phyloP scores from a whole-genome alignment of 2,113 vertebrate genomes.

The Odontesthes bonariensis region DNA sequence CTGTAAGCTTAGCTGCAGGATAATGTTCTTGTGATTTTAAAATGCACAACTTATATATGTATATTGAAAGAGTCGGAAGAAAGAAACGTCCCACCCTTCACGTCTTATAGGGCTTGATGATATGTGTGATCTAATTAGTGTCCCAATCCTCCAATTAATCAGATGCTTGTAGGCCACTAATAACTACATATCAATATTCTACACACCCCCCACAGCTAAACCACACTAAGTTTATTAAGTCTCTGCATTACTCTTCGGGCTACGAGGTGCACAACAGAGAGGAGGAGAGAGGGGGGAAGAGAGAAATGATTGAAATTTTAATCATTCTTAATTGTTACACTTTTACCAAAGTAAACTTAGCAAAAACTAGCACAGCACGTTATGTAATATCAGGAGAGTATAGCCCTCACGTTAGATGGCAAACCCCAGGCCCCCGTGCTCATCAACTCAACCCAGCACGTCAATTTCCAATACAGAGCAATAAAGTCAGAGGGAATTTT shows the following conservation, averaged over 20 bases:
- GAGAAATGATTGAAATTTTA: slow-evolving; percentile 21
- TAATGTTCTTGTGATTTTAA: slow-evolving; percentile 23
- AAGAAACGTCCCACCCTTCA: background rate
- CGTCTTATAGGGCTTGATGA: background rate
- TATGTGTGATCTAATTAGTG: slow-evolving; percentile 8
- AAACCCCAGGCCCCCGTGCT: slow-evolving; percentile 34
- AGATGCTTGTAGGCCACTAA: slow-evolving; percentile 30
- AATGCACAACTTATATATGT: no score
- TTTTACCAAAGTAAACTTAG: slow-evolving; percentile 27
- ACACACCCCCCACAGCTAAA: slow-evolving; percentile 28
- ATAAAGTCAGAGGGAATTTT: slow-evolving; percentile 29
- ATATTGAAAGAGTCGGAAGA: background rate
- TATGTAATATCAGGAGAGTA: slow-evolving; percentile 12
- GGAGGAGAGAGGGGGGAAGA: background rate
- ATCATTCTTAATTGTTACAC: slow-evolving; percentile 41
- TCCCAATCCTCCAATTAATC: slow-evolving; percentile 39
- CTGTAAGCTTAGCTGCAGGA: slow-evolving; percentile 6
- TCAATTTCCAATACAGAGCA: slow-evolving; percentile 33
- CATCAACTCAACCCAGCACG: slow-evolving; percentile 47
- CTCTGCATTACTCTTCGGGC: slow-evolving; percentile 17
- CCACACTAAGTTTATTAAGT: slow-evolving; percentile 41
- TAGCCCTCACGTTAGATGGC: slow-evolving; percentile 14
- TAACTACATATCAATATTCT: slow-evolving; percentile 36
- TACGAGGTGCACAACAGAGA: slow-evolving; percentile 9
- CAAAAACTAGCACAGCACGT: slow-evolving; percentile 16